A percentile compares a stretch with the other conserved stretches of the same genome.
These are phyloP conservation scores for Chalcosyrphus nemorum DNA, from an alignment of 2,888 invertebrate genomes.

Conservation along the genomic window DNA sequence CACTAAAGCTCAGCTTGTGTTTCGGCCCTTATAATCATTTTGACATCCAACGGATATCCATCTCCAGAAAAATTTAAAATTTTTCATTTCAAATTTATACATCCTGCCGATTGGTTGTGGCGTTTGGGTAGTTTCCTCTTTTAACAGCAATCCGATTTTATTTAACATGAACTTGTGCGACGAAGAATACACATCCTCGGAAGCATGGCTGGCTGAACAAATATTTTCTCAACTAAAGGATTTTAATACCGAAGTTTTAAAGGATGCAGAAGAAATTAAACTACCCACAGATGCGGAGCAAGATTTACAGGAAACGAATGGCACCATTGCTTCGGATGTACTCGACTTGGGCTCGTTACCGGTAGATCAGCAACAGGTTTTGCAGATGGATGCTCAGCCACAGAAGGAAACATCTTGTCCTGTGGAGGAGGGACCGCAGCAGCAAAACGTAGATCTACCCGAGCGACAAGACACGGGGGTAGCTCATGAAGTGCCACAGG, in stretches of 20 bases:
- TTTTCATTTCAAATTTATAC: slow-evolving; percentile 22
- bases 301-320: slow-evolving; percentile 46
- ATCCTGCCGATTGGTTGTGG: slow-evolving; percentile 2
- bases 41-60: slow-evolving; percentile 21
- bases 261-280: slow-evolving; percentile 2
- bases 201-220: slow-evolving; percentile 76
- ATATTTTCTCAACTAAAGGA: slow-evolving; percentile 76
- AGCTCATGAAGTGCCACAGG: slow-evolving; percentile 1
- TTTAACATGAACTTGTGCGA: slow-evolving; percentile 78
- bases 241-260: slow-evolving; percentile 73
- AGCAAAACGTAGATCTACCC: neutral
- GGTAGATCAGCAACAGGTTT: neutral
- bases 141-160: neutral
- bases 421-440: neutral
- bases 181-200: slow-evolving; percentile 75
- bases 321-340: slow-evolving; percentile 61
- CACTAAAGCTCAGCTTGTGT: neutral
- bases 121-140: neutral
- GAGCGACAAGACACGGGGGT: slow-evolving; percentile 42
- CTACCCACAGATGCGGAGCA: slow-evolving; percentile 46
- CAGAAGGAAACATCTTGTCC: neutral
- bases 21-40: neutral
- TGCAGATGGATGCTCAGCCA: neutral
- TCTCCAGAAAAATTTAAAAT: slow-evolving; percentile 1
- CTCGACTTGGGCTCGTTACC: slow-evolving; percentile 70